Evolutionary conservation across 2,888 invertebrate genomes (phyloP).

Genomic region (Platerodrilus igneus): DNA sequence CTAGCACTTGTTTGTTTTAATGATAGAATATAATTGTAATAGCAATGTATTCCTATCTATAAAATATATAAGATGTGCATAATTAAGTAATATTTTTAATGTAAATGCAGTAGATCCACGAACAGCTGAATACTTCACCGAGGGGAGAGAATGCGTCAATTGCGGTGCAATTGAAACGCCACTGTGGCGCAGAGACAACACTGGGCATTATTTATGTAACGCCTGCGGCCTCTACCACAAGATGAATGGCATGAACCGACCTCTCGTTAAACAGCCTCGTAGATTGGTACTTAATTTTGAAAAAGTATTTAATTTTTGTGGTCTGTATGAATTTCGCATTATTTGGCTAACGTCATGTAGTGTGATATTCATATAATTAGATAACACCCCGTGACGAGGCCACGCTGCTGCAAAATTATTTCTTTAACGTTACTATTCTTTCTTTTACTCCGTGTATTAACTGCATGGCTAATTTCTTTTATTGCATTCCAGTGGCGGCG

Average conservation of each 20-base stretch:
- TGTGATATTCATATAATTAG: slow-evolving; percentile 5
- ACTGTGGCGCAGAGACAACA: slow-evolving; percentile 97
- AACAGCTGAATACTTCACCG: slow-evolving; percentile 53
- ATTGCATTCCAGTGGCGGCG: slow-evolving; percentile 73
- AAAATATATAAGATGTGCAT: too few species aligned
- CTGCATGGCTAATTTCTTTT: slow-evolving; percentile 31
- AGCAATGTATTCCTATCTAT: too few species aligned
- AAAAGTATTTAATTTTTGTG: slow-evolving; percentile 8
- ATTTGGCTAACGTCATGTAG: not conserved
- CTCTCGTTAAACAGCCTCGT: slow-evolving; percentile 86
- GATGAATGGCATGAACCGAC: slow-evolving; percentile 93
- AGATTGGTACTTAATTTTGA: slow-evolving; percentile 64
- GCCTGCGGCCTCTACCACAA: slow-evolving; percentile 98
- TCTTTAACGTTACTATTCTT: slow-evolving; percentile 10
- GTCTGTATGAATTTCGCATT: slow-evolving; percentile 17
- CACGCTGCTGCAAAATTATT: slow-evolving; percentile 43
- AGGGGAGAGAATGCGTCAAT: slow-evolving; percentile 96
- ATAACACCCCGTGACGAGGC: slow-evolving; percentile 49
- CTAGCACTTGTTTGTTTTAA: too few species aligned
- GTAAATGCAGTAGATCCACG: slow-evolving; percentile 39
- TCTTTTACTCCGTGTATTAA: slow-evolving; percentile 16
- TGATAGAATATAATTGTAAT: too few species aligned
- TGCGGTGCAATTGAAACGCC: slow-evolving; percentile 96
- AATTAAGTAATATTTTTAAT: too few species aligned
- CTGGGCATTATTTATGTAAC: slow-evolving; percentile 99